Evolutionary conservation across 2,113 vertebrate genomes (phyloP), one percentile per base, ranked within the genome.

Genomic region (Daboia siamensis): DNA sequence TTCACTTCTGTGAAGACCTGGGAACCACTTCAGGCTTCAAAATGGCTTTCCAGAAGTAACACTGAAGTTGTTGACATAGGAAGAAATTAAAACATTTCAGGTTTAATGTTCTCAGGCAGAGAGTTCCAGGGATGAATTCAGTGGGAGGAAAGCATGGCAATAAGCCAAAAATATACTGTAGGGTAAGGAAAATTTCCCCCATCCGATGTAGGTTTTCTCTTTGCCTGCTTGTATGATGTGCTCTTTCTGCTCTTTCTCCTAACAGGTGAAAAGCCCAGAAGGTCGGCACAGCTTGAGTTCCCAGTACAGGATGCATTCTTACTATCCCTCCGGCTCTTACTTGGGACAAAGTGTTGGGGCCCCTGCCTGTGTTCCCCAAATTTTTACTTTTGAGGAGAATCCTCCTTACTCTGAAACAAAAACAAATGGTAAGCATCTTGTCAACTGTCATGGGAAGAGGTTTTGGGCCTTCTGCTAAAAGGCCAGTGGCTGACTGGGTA

Each of bases 221-320:
- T 33, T 21, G 56, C 51, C 10, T 2, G 3, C 74, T 57, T 91
- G 39, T 55, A 29, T 94, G 91, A 95, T 29, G 80, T 48, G 5
- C 24, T 93, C 20, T 95, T 96, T 86, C 4, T 3, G 59, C 95
- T 97, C 1, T 96, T 15, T 93, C 46, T 93, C 59, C 33, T 29
- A 57, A 26, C 98, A 98, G 98, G 97, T 99, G 97, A 98, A 98
- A 64, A 97, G 95, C 48, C 92, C 97, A 9, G 99, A 99, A 74
- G 97, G 97, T 88, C 97, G 97, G 93, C 98, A 98, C 4, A 85
- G 97, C 0, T 3, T 99, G 97, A 95, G 98, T 85, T 98, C 98
- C 24, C 99, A 98, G 97, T 99, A 99, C 97, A 97, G 96, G 94
- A 98, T 99, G 99, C 98, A 98, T 88, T 98, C 99, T 46, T 99